Percentiles rank a stretch among this genome's conserved stretches.
Evolutionary conservation across 2,888 invertebrate genomes (phyloP).

Genomic region (Cenopis cana): DNA sequence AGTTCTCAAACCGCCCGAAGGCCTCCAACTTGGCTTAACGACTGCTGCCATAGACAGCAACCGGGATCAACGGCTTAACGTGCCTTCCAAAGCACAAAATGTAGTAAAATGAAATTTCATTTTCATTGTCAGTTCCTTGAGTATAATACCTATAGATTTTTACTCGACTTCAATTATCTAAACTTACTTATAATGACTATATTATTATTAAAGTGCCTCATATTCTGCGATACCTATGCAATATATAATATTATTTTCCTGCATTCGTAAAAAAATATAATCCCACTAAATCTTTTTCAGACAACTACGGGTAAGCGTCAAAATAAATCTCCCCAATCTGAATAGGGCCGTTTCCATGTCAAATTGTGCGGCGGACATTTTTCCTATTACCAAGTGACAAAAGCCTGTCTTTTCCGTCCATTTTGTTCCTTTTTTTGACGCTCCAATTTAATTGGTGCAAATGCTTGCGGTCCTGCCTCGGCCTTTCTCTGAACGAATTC

Average conservation of each 20-base stretch:
- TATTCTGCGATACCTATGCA: no score
- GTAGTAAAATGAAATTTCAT: no score
- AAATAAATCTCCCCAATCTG: constrained; percentile 40
- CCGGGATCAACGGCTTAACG: no score
- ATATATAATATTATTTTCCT: not conserved
- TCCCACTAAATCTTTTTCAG: constrained; percentile 25
- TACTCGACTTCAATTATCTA: no score
- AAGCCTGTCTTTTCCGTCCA: constrained; percentile 42
- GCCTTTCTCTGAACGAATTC: constrained; percentile 38
- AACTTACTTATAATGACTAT: no score
- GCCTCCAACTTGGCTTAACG: no score
- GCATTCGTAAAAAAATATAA: not conserved
- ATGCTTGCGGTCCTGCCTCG: constrained; percentile 38
- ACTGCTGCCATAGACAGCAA: no score
- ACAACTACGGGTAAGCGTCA: constrained; percentile 18
- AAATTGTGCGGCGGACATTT: constrained; percentile 44
- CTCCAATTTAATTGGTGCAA: constrained; percentile 48
- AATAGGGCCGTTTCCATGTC: constrained; percentile 41
- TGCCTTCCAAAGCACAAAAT: no score
- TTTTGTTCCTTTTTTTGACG: constrained; percentile 42
- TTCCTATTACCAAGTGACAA: constrained; percentile 46
- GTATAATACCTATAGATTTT: no score
- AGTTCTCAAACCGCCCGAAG: no score
- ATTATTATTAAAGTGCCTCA: no score
- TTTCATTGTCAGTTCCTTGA: no score